A percentile compares a stretch with the other conserved stretches of the same genome.
Evolutionary conservation across 2,113 vertebrate species (phyloP).

Genomic region (Piaya cayana): DNA sequence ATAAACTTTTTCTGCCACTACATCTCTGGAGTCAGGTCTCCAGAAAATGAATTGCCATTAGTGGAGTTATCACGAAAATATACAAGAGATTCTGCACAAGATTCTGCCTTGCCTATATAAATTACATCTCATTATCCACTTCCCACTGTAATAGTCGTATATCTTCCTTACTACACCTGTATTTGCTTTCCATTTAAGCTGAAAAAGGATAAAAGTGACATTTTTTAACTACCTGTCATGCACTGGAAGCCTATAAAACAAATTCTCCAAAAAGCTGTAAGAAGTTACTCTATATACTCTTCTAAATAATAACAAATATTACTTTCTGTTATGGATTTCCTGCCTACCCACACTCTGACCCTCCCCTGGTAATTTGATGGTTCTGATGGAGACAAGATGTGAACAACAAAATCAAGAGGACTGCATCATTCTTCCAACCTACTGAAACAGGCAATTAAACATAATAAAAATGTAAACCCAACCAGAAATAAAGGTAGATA

Average conservation of each 20-base stretch:
- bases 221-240: neutral
- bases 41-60: neutral
- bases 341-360: too few species aligned
- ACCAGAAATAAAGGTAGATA: neutral
- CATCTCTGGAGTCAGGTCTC: neutral
- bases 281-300: neutral
- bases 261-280: neutral
- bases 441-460: neutral
- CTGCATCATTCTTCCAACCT: neutral
- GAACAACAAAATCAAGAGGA: neutral
- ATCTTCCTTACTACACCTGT: neutral
- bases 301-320: neutral
- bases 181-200: neutral
- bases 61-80: too few species aligned
- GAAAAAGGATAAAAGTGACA: neutral
- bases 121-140: neutral
- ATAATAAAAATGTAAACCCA: neutral
- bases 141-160: neutral
- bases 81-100: neutral
- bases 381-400: neutral
- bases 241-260: neutral
- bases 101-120: neutral
- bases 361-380: accelerated
- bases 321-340: neutral
- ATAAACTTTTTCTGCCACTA: neutral